Evolutionary conservation across 2,113 vertebrate genomes (phyloP).

Genomic region (Syngnathoides biaculeatus): DNA sequence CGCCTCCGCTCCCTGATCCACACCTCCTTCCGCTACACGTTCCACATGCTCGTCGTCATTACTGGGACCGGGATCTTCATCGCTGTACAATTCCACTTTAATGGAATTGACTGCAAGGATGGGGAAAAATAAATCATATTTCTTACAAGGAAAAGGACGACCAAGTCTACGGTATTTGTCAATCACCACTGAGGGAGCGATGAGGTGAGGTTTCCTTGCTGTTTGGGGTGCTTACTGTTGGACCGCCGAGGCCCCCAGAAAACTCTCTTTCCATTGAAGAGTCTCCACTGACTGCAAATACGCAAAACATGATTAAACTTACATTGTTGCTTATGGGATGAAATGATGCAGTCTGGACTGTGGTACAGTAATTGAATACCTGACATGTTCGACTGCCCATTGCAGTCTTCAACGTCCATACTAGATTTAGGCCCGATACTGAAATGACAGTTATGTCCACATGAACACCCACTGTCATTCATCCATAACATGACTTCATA

Average conservation of each 20-base stretch:
- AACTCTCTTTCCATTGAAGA: conserved; percentile 96
- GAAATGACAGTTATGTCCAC: conserved; percentile 54
- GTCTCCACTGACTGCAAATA: conserved; percentile 82
- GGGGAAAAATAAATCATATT: neutral
- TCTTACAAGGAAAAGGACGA: neutral
- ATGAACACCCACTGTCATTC: neutral
- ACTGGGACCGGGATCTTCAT: conserved; percentile 85
- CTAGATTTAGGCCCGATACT: conserved; percentile 73
- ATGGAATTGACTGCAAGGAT: conserved; percentile 84
- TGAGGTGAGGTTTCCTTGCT: conserved; percentile 93
- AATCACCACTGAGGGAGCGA: conserved; percentile 91
- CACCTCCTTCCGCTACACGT: conserved; percentile 74
- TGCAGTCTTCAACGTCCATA: conserved; percentile 95
- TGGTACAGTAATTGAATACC: neutral
- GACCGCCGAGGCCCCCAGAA: conserved; percentile 84
- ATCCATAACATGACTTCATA: neutral
- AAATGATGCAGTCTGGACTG: neutral
- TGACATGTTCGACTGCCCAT: conserved; percentile 86
- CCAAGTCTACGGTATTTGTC: neutral
- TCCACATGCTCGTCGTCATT: conserved; percentile 77
- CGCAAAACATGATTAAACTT: conserved; percentile 7
- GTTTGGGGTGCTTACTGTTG: conserved; percentile 91
- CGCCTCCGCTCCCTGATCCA: conserved; percentile 73
- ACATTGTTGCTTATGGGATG: neutral
- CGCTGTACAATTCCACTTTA: conserved; percentile 97